A percentile compares a stretch with the other conserved stretches of the same genome.
phyloP scores from a whole-genome alignment of 2,888 invertebrate genomes.

The Calameuta filiformis region DNA sequence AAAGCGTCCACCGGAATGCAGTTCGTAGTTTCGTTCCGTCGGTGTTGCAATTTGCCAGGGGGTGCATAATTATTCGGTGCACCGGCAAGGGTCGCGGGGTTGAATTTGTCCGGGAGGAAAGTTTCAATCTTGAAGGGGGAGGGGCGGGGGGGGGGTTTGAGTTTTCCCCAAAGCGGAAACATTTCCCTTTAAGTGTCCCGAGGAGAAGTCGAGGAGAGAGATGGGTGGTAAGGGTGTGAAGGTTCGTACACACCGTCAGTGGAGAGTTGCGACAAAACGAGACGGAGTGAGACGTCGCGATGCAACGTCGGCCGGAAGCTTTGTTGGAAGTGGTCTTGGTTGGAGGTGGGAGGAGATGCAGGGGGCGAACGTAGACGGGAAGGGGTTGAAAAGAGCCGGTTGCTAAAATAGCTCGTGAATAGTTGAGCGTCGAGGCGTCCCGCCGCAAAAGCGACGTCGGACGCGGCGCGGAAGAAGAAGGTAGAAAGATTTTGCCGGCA shows the following conservation, averaged over 20 bases:
- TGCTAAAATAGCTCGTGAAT: slow-evolving; percentile 1
- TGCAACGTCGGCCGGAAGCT: neutral
- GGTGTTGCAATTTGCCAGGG: neutral
- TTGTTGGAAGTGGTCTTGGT: neutral
- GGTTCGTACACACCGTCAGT: neutral
- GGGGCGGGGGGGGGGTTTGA: no score
- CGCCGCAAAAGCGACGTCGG: neutral
- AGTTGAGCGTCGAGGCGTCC: neutral
- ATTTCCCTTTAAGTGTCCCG: neutral
- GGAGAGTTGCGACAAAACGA: neutral
- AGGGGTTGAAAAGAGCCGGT: neutral
- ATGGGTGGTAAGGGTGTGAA: neutral
- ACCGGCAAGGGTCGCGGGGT: neutral
- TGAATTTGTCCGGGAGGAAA: neutral
- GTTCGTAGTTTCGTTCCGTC: neutral
- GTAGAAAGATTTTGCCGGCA: neutral
- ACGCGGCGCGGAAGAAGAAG: neutral
- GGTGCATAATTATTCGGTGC: neutral
- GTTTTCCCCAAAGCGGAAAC: neutral
- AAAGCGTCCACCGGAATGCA: neutral
- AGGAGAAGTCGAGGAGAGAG: neutral
- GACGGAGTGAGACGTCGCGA: neutral
- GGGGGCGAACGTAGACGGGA: neutral
- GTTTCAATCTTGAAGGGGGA: neutral
- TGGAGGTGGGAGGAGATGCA: neutral